phyloP scores from a whole-genome alignment of 2,797 vertebrate species.

The Sciurus vulgaris region DNA sequence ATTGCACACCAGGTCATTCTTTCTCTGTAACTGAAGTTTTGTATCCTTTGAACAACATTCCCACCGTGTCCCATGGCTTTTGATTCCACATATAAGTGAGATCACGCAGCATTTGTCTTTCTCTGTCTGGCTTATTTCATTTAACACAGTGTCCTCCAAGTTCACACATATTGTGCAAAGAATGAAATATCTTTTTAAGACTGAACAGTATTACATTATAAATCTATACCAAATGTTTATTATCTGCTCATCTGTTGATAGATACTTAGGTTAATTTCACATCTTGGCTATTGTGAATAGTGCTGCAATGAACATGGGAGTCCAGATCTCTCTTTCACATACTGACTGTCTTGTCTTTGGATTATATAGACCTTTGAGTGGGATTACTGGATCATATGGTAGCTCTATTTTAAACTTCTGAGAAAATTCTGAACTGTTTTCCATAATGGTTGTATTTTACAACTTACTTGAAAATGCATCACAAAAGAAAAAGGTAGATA shows the following conservation, averaged over 20 bases:
- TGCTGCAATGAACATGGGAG: background rate
- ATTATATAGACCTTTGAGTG: background rate
- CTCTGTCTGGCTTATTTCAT: background rate
- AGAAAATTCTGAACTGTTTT: background rate
- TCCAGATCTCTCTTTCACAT: background rate
- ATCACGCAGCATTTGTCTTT: background rate
- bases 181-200: background rate
- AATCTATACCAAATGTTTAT: background rate
- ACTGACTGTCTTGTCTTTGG: background rate
- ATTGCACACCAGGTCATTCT: background rate
- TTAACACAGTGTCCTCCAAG: background rate
- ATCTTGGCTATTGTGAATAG: background rate
- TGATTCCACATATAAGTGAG: background rate
- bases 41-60: background rate
- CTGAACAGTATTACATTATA: background rate
- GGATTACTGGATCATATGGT: background rate
- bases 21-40: background rate
- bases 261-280: background rate
- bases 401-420: background rate
- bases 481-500: background rate
- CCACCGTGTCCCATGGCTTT: background rate
- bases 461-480: constrained; percentile 10
- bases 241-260: background rate
- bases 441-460: background rate
- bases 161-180: background rate